These are phyloP conservation scores for Dasysyrphus tricinctus DNA, from an alignment of 2,888 invertebrate genomes.

Conservation along the genomic window DNA sequence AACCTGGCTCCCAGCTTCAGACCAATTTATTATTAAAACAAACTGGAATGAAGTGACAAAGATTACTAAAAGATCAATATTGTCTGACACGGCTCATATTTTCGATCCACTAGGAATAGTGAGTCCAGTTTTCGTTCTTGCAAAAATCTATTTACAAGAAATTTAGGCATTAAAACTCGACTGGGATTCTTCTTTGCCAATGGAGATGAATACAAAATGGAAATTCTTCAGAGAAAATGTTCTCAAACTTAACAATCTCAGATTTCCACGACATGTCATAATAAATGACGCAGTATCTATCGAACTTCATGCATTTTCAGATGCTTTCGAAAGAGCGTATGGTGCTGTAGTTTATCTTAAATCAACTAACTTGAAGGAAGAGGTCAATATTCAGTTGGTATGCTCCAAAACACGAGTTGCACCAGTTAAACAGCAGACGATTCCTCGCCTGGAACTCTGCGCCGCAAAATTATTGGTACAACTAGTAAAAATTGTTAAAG, in stretches of 20 bases:
- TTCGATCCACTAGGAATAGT: conserved; percentile 18
- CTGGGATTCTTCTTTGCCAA: neutral
- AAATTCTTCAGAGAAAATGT: neutral
- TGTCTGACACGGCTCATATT: conserved; percentile 6
- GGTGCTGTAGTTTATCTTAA: too few relatives aligned
- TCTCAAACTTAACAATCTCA: neutral
- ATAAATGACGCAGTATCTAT: neutral
- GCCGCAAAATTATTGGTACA: too few relatives aligned
- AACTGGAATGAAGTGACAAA: neutral
- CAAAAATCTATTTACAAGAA: conserved; percentile 23
- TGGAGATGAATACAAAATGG: neutral
- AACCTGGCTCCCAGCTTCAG: neutral
- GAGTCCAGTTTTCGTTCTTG: neutral
- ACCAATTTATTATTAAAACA: neutral
- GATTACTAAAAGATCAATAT: neutral
- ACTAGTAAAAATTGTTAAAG: too few relatives aligned
- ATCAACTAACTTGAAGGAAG: too few relatives aligned
- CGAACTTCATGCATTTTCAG: neutral
- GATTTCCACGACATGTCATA: neutral
- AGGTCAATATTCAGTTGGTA: neutral
- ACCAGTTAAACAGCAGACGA: too few relatives aligned
- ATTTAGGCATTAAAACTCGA: neutral
- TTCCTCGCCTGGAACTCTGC: too few relatives aligned
- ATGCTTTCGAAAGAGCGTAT: too few relatives aligned
- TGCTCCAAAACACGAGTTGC: neutral